Base-by-base conservation (phyloP, 2,888 invertebrate species). In the Leptothorax acervorum region DNA sequence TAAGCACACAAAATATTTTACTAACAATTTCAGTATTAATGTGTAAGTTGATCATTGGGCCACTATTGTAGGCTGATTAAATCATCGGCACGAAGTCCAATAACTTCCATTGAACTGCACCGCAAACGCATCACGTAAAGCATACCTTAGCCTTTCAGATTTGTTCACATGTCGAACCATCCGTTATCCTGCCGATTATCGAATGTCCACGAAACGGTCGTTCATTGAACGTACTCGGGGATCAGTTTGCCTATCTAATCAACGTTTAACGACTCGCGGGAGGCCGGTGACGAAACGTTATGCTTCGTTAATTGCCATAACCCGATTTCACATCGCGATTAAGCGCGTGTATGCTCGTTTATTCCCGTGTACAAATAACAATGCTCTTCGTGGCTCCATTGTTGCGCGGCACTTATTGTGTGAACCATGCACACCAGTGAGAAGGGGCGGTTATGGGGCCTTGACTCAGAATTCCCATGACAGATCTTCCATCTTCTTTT, bases 251-350 rank as follows among this genome's bases (percentile, higher is more conserved):
- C 53, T 31, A 53, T 53, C 68, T 35, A n/a, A 74, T 83, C 31
- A 83, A 35, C 35, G 83, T 82, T 84, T 82, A 73, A 82, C 74
- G 68, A 85, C 51, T 55, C n/a, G 70, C 57, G 42, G 23, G 82
- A 62, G 55, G 53, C 15, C 28, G 11, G 51, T 75, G 73, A 81
- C 70, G 63, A 82, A 66, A 66, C 82, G 75, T 83, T 65, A 75
- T 82, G 71, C 84, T 76, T 82, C 81, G 86, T 89, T 92, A 91
- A 92, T 92, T 91, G 88, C 87, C 79, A 87, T 89, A 91, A 91
- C 86, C 88, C 89, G 90, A 89, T 90, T 91, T 79, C 73, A 78
- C 87, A 78, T 82, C 51, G 76, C 85, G 86, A 89, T 92, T 91
- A 88, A 88, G 79, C 85, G 86, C 83, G 86, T 85, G 28, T 82